These are phyloP conservation scores for Gymnoscopelus braueri DNA, from an alignment of 2,797 vertebrate genomes.

Conservation along the genomic window DNA sequence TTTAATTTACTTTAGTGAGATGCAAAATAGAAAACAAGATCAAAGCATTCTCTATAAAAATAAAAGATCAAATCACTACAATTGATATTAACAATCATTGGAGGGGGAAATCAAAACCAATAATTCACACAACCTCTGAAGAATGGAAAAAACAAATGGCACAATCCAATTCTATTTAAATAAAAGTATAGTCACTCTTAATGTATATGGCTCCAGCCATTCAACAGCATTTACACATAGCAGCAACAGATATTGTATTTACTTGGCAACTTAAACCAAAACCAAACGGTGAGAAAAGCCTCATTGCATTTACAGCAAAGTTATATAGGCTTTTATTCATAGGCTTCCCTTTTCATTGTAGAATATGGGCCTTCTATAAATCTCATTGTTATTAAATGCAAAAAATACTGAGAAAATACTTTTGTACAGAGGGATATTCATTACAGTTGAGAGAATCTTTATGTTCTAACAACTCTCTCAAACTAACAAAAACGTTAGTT, in stretches of 20 bases:
- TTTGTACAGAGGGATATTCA: neutral
- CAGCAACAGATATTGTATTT: conserved; percentile 11
- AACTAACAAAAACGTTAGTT: neutral
- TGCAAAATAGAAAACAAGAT: conserved; percentile 65
- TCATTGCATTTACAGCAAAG: conserved; percentile 1
- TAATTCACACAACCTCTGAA: conserved; percentile 3
- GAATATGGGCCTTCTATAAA: conserved; percentile 6
- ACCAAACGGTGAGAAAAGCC: neutral
- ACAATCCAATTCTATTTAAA: neutral
- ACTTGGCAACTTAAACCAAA: neutral
- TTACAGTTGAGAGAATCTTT: neutral
- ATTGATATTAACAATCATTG: conserved; percentile 34
- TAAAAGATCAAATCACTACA: conserved; percentile 77
- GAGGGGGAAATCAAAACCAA: neutral
- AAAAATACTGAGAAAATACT: neutral
- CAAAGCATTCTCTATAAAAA: conserved; percentile 82
- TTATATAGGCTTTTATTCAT: conserved; percentile 17
- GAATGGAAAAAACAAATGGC: neutral
- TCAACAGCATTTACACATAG: conserved; percentile 11
- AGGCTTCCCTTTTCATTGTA: conserved; percentile 57
- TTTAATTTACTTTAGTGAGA: conserved; percentile 66
- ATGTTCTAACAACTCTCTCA: neutral
- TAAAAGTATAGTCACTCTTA: neutral
- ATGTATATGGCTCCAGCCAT: neutral
- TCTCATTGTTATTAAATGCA: neutral